Evolutionary conservation across 2,113 vertebrate species (phyloP).

Genomic region (Oreochromis aureus): DNA sequence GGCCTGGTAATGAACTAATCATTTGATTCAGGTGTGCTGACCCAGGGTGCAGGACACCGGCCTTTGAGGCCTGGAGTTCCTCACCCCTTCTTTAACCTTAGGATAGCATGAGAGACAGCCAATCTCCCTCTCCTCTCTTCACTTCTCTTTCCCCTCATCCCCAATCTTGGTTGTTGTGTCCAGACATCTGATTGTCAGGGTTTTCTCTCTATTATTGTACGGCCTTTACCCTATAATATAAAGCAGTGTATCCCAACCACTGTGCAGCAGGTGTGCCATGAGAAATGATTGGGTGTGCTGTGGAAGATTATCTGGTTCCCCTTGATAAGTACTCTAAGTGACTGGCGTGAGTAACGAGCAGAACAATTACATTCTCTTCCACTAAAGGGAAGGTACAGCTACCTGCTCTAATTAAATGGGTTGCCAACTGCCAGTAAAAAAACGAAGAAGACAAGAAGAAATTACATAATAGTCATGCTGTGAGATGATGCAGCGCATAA

Average conservation of each 20-base stretch:
- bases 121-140: neutral
- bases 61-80: neutral
- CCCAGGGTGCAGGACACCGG: accelerated
- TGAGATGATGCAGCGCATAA: accelerated
- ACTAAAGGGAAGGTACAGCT: neutral
- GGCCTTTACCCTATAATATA: neutral
- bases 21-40: too few relatives aligned
- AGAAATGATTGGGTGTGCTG: accelerated
- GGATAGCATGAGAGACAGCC: neutral
- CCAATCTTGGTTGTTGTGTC: neutral
- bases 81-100: neutral
- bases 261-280: accelerated
- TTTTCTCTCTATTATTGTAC: neutral
- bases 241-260: neutral
- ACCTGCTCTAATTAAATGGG: neutral
- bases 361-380: neutral
- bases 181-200: neutral
- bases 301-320: neutral
- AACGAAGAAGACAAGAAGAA: neutral
- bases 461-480: neutral
- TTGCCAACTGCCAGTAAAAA: neutral
- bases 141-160: neutral
- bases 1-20: too few relatives aligned
- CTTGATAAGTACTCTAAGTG: neutral
- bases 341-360: neutral